These are phyloP conservation scores for Chascanopsetta lugubris DNA, from an alignment of 2,113 vertebrate genomes.

Conservation along the genomic window DNA sequence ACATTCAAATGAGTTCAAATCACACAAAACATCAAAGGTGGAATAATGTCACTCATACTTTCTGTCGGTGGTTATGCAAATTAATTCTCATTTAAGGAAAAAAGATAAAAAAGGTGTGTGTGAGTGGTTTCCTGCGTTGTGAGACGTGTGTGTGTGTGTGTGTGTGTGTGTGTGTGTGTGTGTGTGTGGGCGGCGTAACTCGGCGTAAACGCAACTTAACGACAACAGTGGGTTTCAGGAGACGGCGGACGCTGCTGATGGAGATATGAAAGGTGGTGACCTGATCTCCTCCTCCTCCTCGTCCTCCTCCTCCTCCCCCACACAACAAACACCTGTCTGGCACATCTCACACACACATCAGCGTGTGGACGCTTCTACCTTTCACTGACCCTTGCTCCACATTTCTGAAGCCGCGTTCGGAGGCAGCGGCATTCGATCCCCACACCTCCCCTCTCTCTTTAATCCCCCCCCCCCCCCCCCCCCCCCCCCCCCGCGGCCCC, in stretches of 20 bases:
- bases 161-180: no score
- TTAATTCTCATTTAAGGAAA: neutral
- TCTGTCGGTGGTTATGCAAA: neutral
- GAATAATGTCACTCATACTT: neutral
- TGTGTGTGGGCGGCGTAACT: neutral
- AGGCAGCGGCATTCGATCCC: constrained; percentile 54
- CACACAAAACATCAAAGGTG: no score
- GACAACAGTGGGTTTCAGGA: no score
- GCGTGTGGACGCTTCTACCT: constrained; percentile 35
- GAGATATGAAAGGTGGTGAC: constrained; percentile 56
- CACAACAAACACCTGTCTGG: constrained; percentile 50
- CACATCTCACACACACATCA: constrained; percentile 45
- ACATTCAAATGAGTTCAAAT: no score
- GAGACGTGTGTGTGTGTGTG: no score
- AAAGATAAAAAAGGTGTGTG: neutral
- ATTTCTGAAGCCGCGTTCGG: constrained; percentile 49
- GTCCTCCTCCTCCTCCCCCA: constrained; percentile 24
- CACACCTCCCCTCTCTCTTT: constrained; percentile 27
- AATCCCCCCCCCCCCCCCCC: constrained; percentile 8
- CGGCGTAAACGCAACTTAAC: neutral
- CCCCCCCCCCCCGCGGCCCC: no score
- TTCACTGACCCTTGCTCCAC: constrained; percentile 60
- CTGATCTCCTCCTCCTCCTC: constrained; percentile 41
- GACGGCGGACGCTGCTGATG: constrained; percentile 37
- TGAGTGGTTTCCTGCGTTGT: neutral